Percentiles rank a stretch among this genome's conserved stretches.
Evolutionary conservation across 2,888 invertebrate species (phyloP).

Genomic region (Meiosimyza decipiens): DNA sequence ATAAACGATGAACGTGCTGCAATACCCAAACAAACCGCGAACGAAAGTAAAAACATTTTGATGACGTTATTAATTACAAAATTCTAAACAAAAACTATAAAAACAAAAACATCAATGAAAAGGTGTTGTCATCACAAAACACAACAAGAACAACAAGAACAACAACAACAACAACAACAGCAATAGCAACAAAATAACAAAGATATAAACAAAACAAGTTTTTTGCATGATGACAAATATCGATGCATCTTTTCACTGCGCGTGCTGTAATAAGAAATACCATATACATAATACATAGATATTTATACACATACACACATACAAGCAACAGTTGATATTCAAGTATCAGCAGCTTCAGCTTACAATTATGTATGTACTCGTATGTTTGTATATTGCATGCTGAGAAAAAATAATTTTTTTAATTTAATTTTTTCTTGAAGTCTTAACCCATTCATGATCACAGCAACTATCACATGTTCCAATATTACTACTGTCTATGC

Average conservation of each 20-base stretch:
- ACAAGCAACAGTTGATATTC: too few relatives aligned
- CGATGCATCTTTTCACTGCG: not conserved
- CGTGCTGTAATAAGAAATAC: not conserved
- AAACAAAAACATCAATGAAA: not conserved
- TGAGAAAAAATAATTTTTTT: too few relatives aligned
- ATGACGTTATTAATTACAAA: constrained; percentile 41
- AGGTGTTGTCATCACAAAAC: not conserved
- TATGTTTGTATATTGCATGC: too few relatives aligned
- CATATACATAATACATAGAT: not conserved
- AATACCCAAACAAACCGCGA: constrained; percentile 13
- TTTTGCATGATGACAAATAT: not conserved
- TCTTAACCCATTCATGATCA: too few relatives aligned
- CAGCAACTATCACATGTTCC: too few relatives aligned
- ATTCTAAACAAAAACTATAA: not conserved
- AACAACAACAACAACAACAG: constrained; percentile 9
- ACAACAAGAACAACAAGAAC: constrained; percentile 1
- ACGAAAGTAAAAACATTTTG: constrained; percentile 28
- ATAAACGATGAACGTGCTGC: constrained; percentile 11
- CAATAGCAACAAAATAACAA: not conserved
- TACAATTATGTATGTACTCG: too few relatives aligned
- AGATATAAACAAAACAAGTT: not conserved
- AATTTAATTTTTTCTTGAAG: too few relatives aligned
- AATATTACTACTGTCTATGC: too few relatives aligned
- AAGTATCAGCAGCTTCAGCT: too few relatives aligned
- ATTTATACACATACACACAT: not conserved